These are phyloP conservation scores for Fragum fragum DNA, from an alignment of 2,888 invertebrate species.

Conservation along the genomic window DNA sequence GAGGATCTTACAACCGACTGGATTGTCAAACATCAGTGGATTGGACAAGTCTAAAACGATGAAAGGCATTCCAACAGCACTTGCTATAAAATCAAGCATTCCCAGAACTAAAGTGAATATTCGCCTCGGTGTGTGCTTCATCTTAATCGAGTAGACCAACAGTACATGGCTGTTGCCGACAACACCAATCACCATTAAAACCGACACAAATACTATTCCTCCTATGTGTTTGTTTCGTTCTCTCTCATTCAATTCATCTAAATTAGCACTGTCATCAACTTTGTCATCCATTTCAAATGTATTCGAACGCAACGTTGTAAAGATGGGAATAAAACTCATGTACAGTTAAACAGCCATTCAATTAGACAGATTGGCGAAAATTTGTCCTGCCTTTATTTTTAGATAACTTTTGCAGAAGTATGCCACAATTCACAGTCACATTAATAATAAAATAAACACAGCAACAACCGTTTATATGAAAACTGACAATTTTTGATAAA, in stretches of 20 bases:
- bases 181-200: constrained; percentile 52
- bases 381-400: too few relatives aligned
- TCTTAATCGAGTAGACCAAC: constrained; percentile 44
- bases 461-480: too few relatives aligned
- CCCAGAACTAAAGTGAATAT: constrained; percentile 55
- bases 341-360: too few relatives aligned
- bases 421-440: too few relatives aligned
- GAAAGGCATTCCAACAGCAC: constrained; percentile 53
- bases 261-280: background rate
- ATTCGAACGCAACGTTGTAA: too few relatives aligned
- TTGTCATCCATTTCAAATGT: background rate
- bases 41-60: constrained; percentile 41
- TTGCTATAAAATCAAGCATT: constrained; percentile 54
- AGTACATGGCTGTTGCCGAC: constrained; percentile 64
- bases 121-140: constrained; percentile 48
- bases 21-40: constrained; percentile 38
- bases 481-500: too few relatives aligned
- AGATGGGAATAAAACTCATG: too few relatives aligned
- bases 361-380: too few relatives aligned
- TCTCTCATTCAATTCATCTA: constrained; percentile 38
- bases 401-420: too few relatives aligned
- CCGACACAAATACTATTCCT: constrained; percentile 42
- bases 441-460: too few relatives aligned
- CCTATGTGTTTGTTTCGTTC: constrained; percentile 47
- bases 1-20: constrained; percentile 50